These are phyloP conservation scores for Agapostemon virescens DNA, from an alignment of 2,888 invertebrate species.

Conservation along the genomic window DNA sequence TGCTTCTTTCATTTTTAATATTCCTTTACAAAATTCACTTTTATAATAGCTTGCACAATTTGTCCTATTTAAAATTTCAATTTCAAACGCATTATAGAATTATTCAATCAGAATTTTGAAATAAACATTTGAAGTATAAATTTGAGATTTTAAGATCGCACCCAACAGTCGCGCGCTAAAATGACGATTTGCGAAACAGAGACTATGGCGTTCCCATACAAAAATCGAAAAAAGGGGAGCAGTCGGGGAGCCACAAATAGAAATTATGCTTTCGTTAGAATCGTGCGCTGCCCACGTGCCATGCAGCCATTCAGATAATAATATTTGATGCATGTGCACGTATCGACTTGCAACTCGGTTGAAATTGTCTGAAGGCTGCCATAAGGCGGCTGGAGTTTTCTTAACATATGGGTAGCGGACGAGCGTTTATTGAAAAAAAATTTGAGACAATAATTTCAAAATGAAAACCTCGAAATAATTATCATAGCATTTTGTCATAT, in stretches of 20 bases:
- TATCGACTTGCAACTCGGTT: conserved; percentile 38
- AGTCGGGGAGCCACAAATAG: conserved; percentile 63
- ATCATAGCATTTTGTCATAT: not conserved
- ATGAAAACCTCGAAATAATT: not conserved
- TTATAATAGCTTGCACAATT: not conserved
- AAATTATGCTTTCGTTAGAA: conserved; percentile 65
- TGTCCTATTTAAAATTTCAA: not conserved
- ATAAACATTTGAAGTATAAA: not conserved
- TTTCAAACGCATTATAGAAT: not conserved
- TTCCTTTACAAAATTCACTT: not conserved
- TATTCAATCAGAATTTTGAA: not conserved
- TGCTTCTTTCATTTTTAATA: too few relatives aligned
- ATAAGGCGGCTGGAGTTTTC: conserved; percentile 56
- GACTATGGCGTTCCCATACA: conserved; percentile 7
- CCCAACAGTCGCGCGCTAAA: not conserved
- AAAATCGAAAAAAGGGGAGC: conserved; percentile 42
- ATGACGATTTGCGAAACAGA: not conserved
- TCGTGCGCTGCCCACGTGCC: conserved; percentile 64
- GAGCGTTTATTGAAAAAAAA: conserved; percentile 10
- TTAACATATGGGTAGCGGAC: conserved; percentile 46
- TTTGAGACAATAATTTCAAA: conserved; percentile 10
- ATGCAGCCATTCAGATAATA: conserved; percentile 48
- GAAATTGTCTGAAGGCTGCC: conserved; percentile 37
- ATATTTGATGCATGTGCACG: conserved; percentile 44
- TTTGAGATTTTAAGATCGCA: not conserved